A percentile compares a stretch with the other conserved stretches of the same genome.
These are phyloP conservation scores for Sphecodes monilicornis DNA, from an alignment of 2,888 invertebrate species.

Conservation along the genomic window DNA sequence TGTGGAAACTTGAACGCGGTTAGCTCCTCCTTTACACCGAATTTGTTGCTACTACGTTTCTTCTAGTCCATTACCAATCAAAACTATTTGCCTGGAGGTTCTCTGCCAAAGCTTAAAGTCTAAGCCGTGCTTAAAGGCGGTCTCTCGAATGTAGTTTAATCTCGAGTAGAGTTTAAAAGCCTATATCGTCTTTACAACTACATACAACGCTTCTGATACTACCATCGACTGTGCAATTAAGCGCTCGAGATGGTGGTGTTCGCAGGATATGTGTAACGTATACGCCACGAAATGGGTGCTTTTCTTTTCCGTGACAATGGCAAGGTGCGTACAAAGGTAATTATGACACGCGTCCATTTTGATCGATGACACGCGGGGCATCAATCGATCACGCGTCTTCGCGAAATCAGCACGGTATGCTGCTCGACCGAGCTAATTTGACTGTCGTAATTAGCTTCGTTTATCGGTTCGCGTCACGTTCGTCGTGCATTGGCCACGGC, in stretches of 20 bases:
- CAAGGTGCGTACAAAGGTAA: constrained; percentile 10
- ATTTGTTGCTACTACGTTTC: constrained; percentile 51
- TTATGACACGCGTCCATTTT: constrained; percentile 33
- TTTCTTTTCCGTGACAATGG: not conserved
- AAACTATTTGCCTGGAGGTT: constrained; percentile 54
- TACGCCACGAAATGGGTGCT: not conserved
- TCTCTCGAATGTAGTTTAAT: constrained; percentile 60
- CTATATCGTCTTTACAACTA: constrained; percentile 18
- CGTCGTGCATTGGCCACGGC: constrained; percentile 50
- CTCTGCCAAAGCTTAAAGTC: constrained; percentile 60
- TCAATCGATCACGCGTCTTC: constrained; percentile 53
- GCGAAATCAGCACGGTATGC: constrained; percentile 39
- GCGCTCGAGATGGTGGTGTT: not conserved
- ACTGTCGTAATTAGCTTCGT: constrained; percentile 73
- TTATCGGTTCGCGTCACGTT: constrained; percentile 68
- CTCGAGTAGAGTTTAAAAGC: constrained; percentile 59
- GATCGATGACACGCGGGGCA: constrained; percentile 37
- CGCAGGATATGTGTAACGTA: not conserved
- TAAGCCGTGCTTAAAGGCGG: constrained; percentile 57
- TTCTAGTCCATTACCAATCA: constrained; percentile 51
- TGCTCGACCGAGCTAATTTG: constrained; percentile 66
- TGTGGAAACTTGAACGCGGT: constrained; percentile 19
- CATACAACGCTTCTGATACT: constrained; percentile 23
- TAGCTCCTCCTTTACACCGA: constrained; percentile 40
- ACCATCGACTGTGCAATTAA: constrained; percentile 10